Evolutionary conservation across 1,140 invertebrate species (phyloP), one percentile per base, ranked within the genome.

Genomic region (Tetramorium alpestre): DNA sequence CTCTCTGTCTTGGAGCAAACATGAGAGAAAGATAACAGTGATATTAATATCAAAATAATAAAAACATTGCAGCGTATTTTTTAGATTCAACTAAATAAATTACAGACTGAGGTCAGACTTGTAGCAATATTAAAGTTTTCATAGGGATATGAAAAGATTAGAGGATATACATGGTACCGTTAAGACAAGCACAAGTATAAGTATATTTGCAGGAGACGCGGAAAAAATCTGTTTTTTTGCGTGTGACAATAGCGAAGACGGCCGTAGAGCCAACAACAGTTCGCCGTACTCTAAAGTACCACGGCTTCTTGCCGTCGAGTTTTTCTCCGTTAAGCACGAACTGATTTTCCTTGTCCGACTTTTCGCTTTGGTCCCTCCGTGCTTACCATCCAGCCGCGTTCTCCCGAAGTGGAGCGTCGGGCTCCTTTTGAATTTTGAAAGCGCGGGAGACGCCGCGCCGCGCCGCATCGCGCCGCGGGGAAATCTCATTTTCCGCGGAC

Each of bases 341-440:
- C 67, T 89, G 88, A 90, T 90, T 90, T 82, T 85, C 67, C 60
- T 60, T 49, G 49, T 49, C 58, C 18, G 22, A 72, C 77, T 73
- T 70, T 76, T 58, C 51, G 60, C 60, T 47, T 47, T 33, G 3
- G 28, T 56, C 44, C 47, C n/a, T 25, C 38, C 51, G 25, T 13
- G 22, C 3, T n/a, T 3, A 18, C 13, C 22, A 25, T 60, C 54
- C 47, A 33, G 11, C 54, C 16, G 16, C 54, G 16, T 49, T 49
- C 33, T 54, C 82, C 62, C 67, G 54, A 82, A 69, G 16, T n/a
- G 13, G 49, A 80, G 64, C 25, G n/a, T 47, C 22, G 51, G 49
- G 41, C 28, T 22, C 56, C 88, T 73, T 89, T 89, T 90, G 73
- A 90, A 90, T 89, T 87, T 90, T 87, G 78, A 89, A 90, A 80